phyloP scores from a whole-genome alignment of 2,888 invertebrate species.

The Orchesella flavescens region DNA sequence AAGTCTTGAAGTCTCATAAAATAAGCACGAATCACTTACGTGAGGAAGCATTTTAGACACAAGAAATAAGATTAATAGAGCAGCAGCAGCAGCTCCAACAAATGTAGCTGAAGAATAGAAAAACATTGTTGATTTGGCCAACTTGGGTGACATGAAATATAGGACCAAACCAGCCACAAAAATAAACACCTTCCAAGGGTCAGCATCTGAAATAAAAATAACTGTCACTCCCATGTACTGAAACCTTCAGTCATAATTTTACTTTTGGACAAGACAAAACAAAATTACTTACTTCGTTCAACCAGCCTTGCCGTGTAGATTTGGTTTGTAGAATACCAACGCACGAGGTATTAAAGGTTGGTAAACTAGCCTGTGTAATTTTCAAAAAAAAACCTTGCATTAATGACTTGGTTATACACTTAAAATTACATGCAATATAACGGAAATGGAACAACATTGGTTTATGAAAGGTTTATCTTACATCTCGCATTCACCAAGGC shows the following conservation, averaged over 20 bases:
- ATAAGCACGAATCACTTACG: too few relatives aligned
- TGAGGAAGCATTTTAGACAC: slow-evolving; percentile 86
- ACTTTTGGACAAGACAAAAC: too few relatives aligned
- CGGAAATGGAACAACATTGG: too few relatives aligned
- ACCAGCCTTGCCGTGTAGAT: slow-evolving; percentile 65
- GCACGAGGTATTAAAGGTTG: slow-evolving; percentile 76
- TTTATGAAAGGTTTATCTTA: too few relatives aligned
- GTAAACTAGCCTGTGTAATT: slow-evolving; percentile 66
- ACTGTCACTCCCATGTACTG: too few relatives aligned
- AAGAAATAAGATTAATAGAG: slow-evolving; percentile 87
- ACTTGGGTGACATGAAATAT: slow-evolving; percentile 81
- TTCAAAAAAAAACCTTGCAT: too few relatives aligned
- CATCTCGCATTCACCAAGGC: slow-evolving; percentile 71
- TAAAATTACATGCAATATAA: too few relatives aligned
- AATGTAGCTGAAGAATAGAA: slow-evolving; percentile 89
- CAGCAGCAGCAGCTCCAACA: slow-evolving; percentile 87
- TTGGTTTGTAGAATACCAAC: slow-evolving; percentile 68
- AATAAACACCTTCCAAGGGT: slow-evolving; percentile 82
- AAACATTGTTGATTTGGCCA: slow-evolving; percentile 87
- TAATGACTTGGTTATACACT: too few relatives aligned
- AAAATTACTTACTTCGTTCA: slow-evolving; percentile 75
- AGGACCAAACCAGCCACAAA: slow-evolving; percentile 80
- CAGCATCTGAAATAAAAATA: slow-evolving; percentile 80
- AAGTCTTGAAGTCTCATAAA: too few relatives aligned
- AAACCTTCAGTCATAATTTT: too few relatives aligned